Percentiles rank a stretch among this genome's conserved stretches.
These are phyloP conservation scores for Eretmochelys imbricata DNA, from an alignment of 2,113 vertebrate genomes.

Conservation along the genomic window DNA sequence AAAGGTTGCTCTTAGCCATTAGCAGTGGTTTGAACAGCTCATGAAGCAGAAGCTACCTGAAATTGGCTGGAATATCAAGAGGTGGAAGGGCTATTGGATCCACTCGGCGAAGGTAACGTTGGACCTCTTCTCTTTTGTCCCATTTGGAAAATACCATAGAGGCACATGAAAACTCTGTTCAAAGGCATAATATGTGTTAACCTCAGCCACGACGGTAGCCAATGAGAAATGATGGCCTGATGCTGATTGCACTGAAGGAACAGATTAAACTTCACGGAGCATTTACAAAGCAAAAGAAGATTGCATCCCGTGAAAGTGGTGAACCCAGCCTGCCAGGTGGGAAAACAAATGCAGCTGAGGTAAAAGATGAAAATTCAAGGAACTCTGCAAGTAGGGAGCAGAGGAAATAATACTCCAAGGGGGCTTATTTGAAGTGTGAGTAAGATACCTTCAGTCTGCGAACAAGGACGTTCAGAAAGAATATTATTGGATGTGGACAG, in stretches of 20 bases:
- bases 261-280: conserved; percentile 34
- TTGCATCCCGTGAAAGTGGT: conserved; percentile 56
- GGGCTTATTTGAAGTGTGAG: neutral
- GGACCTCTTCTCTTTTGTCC: neutral
- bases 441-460: neutral
- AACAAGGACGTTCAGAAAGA: neutral
- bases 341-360: conserved; percentile 15
- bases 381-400: conserved; percentile 35
- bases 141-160: neutral
- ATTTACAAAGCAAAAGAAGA: conserved; percentile 51
- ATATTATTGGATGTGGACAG: neutral
- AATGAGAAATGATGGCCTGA: conserved; percentile 11
- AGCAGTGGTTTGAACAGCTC: neutral
- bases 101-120: neutral
- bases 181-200: neutral
- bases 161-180: neutral
- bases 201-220: neutral
- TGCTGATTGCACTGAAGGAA: conserved; percentile 34
- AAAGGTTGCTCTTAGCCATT: neutral
- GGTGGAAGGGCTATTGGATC: neutral
- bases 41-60: neutral
- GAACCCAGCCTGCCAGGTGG: conserved; percentile 25
- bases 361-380: conserved; percentile 20
- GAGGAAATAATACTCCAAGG: conserved; percentile 5
- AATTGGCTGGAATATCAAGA: neutral